Evolutionary conservation across 2,113 vertebrate species (phyloP).

Genomic region (Neolamprologus cancellatus): DNA sequence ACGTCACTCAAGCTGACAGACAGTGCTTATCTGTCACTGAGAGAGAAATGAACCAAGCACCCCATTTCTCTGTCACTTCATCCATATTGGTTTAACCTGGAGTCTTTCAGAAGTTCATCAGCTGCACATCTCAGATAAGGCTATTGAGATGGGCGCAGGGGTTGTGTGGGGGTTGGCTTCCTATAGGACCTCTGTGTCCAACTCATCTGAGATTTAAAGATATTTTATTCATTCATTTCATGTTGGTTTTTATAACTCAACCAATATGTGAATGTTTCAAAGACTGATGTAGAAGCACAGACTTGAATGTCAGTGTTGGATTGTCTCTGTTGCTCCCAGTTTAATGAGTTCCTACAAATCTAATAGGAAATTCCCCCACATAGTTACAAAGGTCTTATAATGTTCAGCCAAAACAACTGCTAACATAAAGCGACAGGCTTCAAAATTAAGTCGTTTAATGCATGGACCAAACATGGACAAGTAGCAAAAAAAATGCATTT

Average conservation of each 20-base stretch:
- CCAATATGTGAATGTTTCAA: background rate
- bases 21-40: slow-evolving; percentile 59
- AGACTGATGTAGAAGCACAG: background rate
- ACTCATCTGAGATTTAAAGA: background rate
- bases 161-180: background rate
- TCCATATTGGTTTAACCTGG: slow-evolving; percentile 22
- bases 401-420: background rate
- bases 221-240: background rate
- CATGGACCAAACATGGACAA: background rate
- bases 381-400: background rate
- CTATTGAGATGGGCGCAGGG: slow-evolving; percentile 9
- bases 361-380: background rate
- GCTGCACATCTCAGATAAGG: slow-evolving; percentile 62
- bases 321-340: background rate
- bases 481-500: background rate
- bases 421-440: background rate
- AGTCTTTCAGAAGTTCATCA: slow-evolving; percentile 61
- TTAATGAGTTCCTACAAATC: background rate
- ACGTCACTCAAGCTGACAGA: slow-evolving; percentile 65
- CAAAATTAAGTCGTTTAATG: background rate
- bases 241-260: background rate
- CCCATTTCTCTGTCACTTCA: slow-evolving; percentile 34
- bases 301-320: background rate
- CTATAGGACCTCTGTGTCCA: background rate
- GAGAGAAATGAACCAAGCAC: slow-evolving; percentile 42